These are phyloP conservation scores for Montipora efflorescens DNA, from an alignment of 64 coral and sea anemone species.

Conservation along the genomic window DNA sequence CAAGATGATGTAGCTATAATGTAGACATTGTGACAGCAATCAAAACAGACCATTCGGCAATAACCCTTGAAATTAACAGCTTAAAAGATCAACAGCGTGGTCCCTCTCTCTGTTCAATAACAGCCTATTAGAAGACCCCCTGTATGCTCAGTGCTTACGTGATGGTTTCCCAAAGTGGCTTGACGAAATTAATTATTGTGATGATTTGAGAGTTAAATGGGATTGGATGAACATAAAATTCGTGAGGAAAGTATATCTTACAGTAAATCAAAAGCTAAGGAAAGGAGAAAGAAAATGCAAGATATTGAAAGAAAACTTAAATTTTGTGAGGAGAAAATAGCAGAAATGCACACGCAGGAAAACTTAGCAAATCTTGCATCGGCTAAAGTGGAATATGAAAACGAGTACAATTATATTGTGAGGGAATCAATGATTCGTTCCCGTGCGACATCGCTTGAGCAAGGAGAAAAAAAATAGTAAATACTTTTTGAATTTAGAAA, in stretches of 20 bases:
- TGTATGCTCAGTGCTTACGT: not conserved
- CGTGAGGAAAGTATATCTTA: not conserved
- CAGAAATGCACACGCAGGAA: too few species aligned
- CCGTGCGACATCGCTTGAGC: too few species aligned
- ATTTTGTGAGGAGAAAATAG: too few species aligned
- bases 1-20: conserved; percentile 47
- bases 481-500: too few species aligned
- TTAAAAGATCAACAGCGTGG: conserved; percentile 17
- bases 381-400: too few species aligned
- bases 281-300: conserved; percentile 7
- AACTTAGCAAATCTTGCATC: too few species aligned
- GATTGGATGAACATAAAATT: not conserved
- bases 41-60: conserved; percentile 6
- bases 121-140: too few species aligned
- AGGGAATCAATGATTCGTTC: too few species aligned
- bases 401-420: too few species aligned
- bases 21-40: conserved; percentile 24
- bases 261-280: conserved; percentile 9
- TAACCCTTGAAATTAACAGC: conserved; percentile 33
- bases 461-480: too few species aligned
- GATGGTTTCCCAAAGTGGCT: conserved; percentile 25
- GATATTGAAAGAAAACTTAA: too few species aligned
- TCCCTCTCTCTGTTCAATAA: not conserved
- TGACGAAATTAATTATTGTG: not conserved
- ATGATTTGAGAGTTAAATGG: conserved; percentile 11